Base-by-base conservation (phyloP, 92 coral and sea anemone genomes). In the Umimayanthus kanabou region DNA sequence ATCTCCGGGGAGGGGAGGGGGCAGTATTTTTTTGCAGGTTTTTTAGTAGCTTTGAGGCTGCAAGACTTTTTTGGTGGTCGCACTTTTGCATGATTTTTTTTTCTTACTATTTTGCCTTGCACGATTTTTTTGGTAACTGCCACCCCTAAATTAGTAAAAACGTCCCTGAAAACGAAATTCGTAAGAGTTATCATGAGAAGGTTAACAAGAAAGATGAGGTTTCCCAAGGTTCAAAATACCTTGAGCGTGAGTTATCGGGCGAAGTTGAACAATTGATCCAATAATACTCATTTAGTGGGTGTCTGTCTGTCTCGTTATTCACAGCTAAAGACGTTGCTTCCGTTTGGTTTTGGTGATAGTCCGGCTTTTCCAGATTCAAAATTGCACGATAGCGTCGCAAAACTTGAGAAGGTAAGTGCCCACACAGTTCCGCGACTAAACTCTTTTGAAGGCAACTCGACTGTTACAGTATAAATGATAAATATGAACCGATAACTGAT, bases 271-370 rank as follows among this genome's bases (percentile, higher is more conserved):
- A 47, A 66, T 66, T 66, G 5, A 11, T 22, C 83, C 57, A 26
- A 79, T 74, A 22, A 33, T 26, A 37, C 29, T 75, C 50, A 75
- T 10, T 75, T 75, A 15, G 42, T 49, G 43, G 55, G 29, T 50
- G 20, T 65, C n/a, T 75, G 20, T 65, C n/a, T 75, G 69, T 80
- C 26, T 58, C 23, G 10, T 81, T 25, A 23, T 81, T 39, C 8
- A 14, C 88, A 96, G 91, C 90, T 96, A 57, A 89, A 91, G 88
- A 58, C 88, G 3, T 39, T 94, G 23, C 90, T 89, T 57, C 99
- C 98, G 0, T 96, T 96, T 92, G 99, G 98, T 26, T 78, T 92
- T 26, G 99, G 99, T 23, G 99, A 96, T 89, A 91, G 94, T 22
- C 94, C 95, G 3, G 88, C 92, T 1, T 16, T 87, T n/a, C 87